These are phyloP conservation scores for Huso huso DNA, from an alignment of 2,797 vertebrate genomes.

Conservation along the genomic window DNA sequence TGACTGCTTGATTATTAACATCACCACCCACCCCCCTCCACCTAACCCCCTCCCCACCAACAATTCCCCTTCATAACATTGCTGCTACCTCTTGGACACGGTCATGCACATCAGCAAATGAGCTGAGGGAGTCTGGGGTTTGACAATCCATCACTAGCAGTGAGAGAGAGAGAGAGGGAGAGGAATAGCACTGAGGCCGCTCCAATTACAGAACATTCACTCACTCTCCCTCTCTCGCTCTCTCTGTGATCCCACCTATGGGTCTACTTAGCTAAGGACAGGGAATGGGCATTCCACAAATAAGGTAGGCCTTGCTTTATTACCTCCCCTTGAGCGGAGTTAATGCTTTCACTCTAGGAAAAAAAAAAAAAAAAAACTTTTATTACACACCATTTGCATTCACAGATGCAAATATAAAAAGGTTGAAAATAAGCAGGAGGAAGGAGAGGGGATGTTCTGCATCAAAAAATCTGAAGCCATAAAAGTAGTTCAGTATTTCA, in stretches of 20 bases:
- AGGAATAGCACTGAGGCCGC: conserved; percentile 27
- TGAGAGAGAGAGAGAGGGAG: conserved; percentile 18
- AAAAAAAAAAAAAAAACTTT: background rate
- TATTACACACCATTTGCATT: background rate
- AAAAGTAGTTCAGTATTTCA: too few relatives aligned
- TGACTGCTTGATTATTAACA: background rate
- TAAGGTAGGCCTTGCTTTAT: background rate
- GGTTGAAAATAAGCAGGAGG: too few relatives aligned
- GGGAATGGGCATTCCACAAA: background rate
- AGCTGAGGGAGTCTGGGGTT: conserved; percentile 39
- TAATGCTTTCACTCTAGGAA: background rate
- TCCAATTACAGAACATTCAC: conserved; percentile 43
- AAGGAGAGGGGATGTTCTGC: too few relatives aligned
- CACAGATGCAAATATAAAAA: too few relatives aligned
- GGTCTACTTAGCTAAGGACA: conserved; percentile 11
- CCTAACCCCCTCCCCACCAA: conserved; percentile 15
- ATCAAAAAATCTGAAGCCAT: too few relatives aligned
- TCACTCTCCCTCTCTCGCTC: conserved; percentile 21
- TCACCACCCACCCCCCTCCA: background rate
- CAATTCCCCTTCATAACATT: conserved; percentile 29
- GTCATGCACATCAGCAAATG: conserved; percentile 34
- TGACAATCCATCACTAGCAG: conserved; percentile 30
- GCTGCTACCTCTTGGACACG: conserved; percentile 32
- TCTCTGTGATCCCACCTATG: background rate
- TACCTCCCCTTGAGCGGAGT: background rate